These are phyloP conservation scores for Ptilonorhynchus violaceus DNA, from an alignment of 2,113 vertebrate genomes.

Conservation along the genomic window DNA sequence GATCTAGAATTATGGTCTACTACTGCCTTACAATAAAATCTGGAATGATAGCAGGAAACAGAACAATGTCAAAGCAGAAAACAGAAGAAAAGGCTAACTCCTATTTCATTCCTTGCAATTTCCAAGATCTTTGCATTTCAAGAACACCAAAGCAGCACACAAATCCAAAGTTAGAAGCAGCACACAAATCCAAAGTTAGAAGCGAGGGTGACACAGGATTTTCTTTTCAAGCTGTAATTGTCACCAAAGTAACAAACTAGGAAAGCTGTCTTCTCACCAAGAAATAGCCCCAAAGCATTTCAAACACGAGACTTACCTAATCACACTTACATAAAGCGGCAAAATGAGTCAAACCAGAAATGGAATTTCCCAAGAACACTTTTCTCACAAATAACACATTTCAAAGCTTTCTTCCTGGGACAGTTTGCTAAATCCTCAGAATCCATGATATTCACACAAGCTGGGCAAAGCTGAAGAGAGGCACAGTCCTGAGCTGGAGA, in stretches of 20 bases:
- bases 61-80: not conserved
- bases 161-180: not conserved
- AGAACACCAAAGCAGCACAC: not conserved
- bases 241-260: not conserved
- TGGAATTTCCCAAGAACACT: not conserved
- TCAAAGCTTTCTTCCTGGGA: not conserved
- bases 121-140: not conserved
- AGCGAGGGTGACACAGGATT: not conserved
- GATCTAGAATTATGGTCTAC: not conserved
- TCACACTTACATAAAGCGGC: not conserved
- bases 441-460: not conserved
- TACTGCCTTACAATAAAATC: not conserved
- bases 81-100: not conserved
- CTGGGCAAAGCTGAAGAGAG: not conserved
- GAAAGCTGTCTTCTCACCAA: not conserved
- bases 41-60: not conserved
- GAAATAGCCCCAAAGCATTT: not conserved
- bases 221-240: not conserved
- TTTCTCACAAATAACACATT: not conserved
- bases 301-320: constrained; percentile 40
- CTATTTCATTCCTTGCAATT: not conserved
- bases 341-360: not conserved
- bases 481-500: not conserved
- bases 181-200: not conserved
- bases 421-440: not conserved